Evolutionary conservation across 2,888 invertebrate genomes (phyloP).

Genomic region (Zygothrica quintamaculata): DNA sequence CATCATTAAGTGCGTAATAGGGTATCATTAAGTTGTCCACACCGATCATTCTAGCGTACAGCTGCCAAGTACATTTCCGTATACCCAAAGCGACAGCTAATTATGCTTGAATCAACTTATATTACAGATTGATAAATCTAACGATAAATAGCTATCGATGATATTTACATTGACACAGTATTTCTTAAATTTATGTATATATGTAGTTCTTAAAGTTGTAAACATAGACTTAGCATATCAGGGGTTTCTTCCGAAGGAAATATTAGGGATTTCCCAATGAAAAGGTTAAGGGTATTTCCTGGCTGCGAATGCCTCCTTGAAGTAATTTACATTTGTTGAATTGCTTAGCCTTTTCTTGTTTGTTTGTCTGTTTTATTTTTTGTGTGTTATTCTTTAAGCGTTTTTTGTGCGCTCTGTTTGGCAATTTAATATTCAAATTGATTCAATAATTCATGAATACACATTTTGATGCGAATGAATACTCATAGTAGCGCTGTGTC

Average conservation of each 20-base stretch:
- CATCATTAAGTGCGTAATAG: not conserved
- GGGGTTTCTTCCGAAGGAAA: too few species aligned
- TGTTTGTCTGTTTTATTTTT: not conserved
- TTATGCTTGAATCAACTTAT: too few species aligned
- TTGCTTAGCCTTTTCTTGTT: not conserved
- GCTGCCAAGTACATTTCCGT: too few species aligned
- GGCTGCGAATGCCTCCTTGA: not conserved
- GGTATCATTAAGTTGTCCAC: not conserved
- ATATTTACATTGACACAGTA: too few species aligned
- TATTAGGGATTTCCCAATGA: not conserved
- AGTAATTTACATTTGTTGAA: not conserved
- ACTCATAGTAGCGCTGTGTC: not conserved
- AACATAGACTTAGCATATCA: too few species aligned
- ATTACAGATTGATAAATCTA: too few species aligned
- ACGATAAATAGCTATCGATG: too few species aligned
- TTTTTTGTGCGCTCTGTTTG: conserved; percentile 33
- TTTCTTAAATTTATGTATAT: too few species aligned
- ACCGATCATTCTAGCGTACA: too few species aligned
- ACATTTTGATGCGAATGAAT: conserved; percentile 16
- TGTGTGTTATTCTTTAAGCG: too few species aligned
- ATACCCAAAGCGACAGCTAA: too few species aligned
- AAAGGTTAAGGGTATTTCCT: not conserved
- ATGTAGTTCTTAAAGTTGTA: not conserved
- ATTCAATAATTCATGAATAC: conserved; percentile 19
- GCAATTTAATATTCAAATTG: conserved; percentile 51